Conservation (phyloP, 1,140 invertebrate genomes). For the Ladona fulva region DNA sequence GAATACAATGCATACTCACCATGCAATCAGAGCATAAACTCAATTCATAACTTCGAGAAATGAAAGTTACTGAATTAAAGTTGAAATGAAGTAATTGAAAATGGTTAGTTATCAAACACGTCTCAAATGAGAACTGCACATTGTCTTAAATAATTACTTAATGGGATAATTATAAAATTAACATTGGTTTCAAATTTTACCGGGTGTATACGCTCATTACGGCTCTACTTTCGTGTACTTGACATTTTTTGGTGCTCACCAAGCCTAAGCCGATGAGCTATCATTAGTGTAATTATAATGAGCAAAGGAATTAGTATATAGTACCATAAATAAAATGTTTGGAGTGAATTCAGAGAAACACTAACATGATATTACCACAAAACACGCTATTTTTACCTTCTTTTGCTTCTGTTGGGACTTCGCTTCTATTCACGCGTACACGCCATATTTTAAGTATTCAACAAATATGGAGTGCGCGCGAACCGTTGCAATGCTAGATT, state of each 20-base stretch:
- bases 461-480: not conserved
- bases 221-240: not conserved
- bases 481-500: not conserved
- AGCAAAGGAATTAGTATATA: too few relatives aligned
- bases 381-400: not conserved
- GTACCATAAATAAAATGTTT: too few relatives aligned
- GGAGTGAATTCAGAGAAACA: not conserved
- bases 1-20: too few relatives aligned
- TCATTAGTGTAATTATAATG: too few relatives aligned
- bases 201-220: not conserved
- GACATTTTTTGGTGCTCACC: not conserved
- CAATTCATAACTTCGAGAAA: too few relatives aligned
- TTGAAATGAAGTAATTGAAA: too few relatives aligned
- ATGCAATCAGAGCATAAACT: too few relatives aligned
- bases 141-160: too few relatives aligned
- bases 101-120: too few relatives aligned
- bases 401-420: not conserved
- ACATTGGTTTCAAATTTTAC: not conserved
- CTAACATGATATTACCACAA: not conserved
- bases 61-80: too few relatives aligned
- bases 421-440: not conserved
- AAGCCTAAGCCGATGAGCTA: not conserved
- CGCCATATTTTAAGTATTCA: slow-evolving; percentile 6
- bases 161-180: too few relatives aligned
- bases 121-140: too few relatives aligned